These are phyloP conservation scores for Epicampocera succincta DNA, from an alignment of 2,888 invertebrate genomes.

Conservation along the genomic window DNA sequence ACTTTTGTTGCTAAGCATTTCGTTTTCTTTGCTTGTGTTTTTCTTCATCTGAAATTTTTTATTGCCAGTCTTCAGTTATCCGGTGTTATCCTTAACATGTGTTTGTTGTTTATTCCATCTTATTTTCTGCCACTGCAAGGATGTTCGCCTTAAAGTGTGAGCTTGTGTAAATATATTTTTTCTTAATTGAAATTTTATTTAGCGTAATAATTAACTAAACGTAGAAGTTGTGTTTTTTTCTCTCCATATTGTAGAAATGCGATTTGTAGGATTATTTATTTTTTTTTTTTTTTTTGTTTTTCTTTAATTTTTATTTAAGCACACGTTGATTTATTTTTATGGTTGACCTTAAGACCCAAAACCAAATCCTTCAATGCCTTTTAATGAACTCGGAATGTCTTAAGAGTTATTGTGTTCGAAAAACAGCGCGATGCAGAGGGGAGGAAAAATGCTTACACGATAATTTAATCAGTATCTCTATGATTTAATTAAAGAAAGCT, in stretches of 20 bases:
- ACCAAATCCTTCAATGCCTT: conserved; percentile 64
- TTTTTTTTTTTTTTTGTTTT: conserved; percentile 31
- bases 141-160: conserved; percentile 5
- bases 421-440: neutral
- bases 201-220: conserved; percentile 70
- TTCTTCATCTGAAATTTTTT: conserved; percentile 45
- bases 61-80: conserved; percentile 60
- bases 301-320: conserved; percentile 70
- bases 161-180: conserved; percentile 39
- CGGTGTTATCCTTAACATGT: conserved; percentile 67
- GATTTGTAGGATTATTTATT: conserved; percentile 36
- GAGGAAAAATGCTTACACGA: conserved; percentile 19
- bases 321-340: conserved; percentile 71
- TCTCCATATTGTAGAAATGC: neutral
- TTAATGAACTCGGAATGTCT: conserved; percentile 60
- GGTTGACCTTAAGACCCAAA: conserved; percentile 67
- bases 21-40: neutral
- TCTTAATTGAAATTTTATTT: conserved; percentile 70
- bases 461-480: conserved; percentile 47
- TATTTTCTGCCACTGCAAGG: neutral
- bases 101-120: conserved; percentile 39
- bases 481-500: conserved; percentile 62
- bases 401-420: conserved; percentile 34
- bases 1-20: conserved; percentile 11
- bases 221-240: conserved; percentile 54